Base-by-base conservation (phyloP, 2,797 vertebrate genomes). In the Anas capensis region DNA sequence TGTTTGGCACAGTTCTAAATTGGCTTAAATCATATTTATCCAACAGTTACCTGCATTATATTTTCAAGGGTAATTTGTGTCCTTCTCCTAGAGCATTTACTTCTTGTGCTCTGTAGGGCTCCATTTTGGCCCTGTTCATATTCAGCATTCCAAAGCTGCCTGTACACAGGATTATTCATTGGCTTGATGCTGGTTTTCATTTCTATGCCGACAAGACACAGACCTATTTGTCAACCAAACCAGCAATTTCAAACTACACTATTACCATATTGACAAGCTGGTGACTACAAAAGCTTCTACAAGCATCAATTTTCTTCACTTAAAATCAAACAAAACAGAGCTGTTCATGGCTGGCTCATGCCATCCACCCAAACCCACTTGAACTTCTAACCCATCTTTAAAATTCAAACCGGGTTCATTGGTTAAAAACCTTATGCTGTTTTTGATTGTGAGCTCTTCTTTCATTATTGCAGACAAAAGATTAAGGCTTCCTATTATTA, bases 11-110 rank as follows among this genome's bases (percentile, higher is more conserved):
- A 90, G 92, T 68, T 73, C 51, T 96, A 97, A 95, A 96, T 97
- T 97, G 95, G 94, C 95, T 96, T 96, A 97, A 98, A 97, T 97
- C 81, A 79, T 96, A 97, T 97, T 97, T 97, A 97, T 98, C 96
- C 95, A 97, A 95, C 75, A 94, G 96, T 94, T 95, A 97, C 97
- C 96, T 98, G 92, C 94, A 97, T 96, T 98, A 96, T 91, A 92
- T 97, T 97, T 97, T 95, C 95, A 96, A 97, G 92, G 95, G 88
- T 97, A 97, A 97, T 97, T 97, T 93, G 92, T 91, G 88, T 94
- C 86, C 95, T 97, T 97, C 96, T 94, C 77, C 92, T 87, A 69
- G 56, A 96, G 94, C 88, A 80, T 90, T 97, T 97, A 86, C 96
- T 96, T 94, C 94, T 90, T 34, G 1, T 93, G 93, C 93, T 97